These are phyloP conservation scores for Mystacides longicornis DNA, from an alignment of 2,888 invertebrate genomes.

Conservation along the genomic window DNA sequence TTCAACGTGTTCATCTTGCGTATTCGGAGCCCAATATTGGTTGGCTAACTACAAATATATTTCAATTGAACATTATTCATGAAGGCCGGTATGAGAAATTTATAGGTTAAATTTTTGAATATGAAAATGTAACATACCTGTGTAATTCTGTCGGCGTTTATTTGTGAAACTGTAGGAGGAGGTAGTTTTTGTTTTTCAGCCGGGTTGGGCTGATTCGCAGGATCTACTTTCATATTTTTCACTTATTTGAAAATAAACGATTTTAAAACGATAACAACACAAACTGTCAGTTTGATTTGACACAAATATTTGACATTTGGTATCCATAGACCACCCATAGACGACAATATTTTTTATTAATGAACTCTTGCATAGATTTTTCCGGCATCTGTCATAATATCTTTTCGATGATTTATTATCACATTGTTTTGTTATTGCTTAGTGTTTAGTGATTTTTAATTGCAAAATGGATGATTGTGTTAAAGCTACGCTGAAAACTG, in stretches of 20 bases:
- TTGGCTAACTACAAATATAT: constrained; percentile 65
- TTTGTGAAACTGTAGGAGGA: constrained; percentile 80
- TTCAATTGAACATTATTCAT: background rate
- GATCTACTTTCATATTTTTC: constrained; percentile 15
- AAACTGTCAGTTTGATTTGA: background rate
- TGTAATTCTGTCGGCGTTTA: constrained; percentile 83
- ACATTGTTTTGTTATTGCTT: too few relatives aligned
- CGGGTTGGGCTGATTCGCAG: constrained; percentile 1
- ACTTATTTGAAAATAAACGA: background rate
- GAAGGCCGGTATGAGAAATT: background rate
- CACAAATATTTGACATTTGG: too few relatives aligned
- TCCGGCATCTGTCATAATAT: too few relatives aligned
- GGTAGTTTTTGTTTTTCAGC: constrained; percentile 42
- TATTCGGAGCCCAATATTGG: constrained; percentile 89
- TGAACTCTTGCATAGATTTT: too few relatives aligned
- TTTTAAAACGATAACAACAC: background rate
- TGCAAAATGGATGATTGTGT: too few relatives aligned
- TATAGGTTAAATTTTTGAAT: too few relatives aligned
- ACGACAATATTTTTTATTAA: too few relatives aligned
- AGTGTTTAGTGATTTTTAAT: too few relatives aligned
- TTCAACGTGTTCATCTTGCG: constrained; percentile 60
- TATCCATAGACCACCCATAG: too few relatives aligned
- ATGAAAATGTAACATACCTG: too few relatives aligned
- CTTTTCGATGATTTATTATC: too few relatives aligned
- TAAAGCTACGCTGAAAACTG: background rate